Evolutionary conservation across 2,113 vertebrate species (phyloP).

Genomic region (Albula glossodonta): DNA sequence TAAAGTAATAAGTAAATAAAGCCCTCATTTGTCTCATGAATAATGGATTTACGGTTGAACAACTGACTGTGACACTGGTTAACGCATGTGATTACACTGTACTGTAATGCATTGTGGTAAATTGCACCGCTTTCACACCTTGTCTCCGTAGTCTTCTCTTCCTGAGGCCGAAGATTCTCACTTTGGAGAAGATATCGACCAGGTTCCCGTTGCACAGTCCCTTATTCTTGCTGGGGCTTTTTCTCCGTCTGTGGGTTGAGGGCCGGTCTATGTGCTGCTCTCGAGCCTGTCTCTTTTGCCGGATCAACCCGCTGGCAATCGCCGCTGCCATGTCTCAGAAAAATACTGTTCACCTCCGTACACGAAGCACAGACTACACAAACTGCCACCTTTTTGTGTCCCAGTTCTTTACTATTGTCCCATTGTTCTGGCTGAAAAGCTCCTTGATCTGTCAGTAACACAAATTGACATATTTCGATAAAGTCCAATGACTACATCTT

Average conservation of each 20-base stretch:
- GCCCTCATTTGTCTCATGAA: neutral
- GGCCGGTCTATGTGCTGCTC: conserved; percentile 96
- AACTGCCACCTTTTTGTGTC: conserved; percentile 65
- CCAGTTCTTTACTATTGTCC: conserved; percentile 69
- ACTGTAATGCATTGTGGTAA: conserved; percentile 33
- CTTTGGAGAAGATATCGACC: conserved; percentile 99
- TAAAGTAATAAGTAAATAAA: neutral
- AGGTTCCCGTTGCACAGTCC: conserved; percentile 96
- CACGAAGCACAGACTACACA: conserved; percentile 64
- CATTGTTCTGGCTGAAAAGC: conserved; percentile 59
- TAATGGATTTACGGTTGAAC: neutral
- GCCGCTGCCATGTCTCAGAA: conserved; percentile 90
- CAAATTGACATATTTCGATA: conserved; percentile 33
- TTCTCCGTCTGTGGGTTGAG: conserved; percentile 89
- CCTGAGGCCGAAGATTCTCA: conserved; percentile 98
- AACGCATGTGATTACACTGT: conserved; percentile 15
- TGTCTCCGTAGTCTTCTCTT: conserved; percentile 95
- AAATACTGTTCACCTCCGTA: conserved; percentile 58
- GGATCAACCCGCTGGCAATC: conserved; percentile 96
- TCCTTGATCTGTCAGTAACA: conserved; percentile 48
- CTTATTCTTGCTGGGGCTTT: conserved; percentile 94
- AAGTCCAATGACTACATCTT: conserved; percentile 60
- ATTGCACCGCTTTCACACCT: conserved; percentile 74
- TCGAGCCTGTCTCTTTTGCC: conserved; percentile 95
- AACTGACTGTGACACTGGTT: neutral